Evolutionary conservation across 2,113 vertebrate genomes (phyloP).

Genomic region (Bos taurus): DNA sequence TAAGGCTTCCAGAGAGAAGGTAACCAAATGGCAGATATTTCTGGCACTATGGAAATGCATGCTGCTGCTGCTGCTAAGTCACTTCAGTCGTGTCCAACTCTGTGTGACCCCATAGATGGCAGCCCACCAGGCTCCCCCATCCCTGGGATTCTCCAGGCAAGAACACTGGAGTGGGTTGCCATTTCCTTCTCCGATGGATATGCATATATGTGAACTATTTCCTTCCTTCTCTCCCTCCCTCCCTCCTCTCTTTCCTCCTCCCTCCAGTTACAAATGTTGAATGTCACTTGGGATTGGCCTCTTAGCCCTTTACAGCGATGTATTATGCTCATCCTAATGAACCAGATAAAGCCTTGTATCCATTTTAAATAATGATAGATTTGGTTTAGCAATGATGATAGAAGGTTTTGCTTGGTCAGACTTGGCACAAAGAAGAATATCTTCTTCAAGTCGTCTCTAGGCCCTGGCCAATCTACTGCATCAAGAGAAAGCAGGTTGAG

Average conservation of each 20-base stretch:
- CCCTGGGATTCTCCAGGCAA: no score
- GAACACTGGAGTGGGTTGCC: no score
- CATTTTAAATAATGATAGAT: neutral
- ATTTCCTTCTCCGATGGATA: no score
- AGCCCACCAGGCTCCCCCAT: no score
- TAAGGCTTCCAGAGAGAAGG: neutral
- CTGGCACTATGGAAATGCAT: neutral
- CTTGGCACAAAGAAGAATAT: neutral
- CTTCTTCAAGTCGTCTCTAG: neutral
- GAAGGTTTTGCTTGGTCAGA: neutral
- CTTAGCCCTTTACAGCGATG: neutral
- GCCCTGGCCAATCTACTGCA: neutral
- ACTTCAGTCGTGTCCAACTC: rapidly evolving
- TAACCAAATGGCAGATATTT: neutral
- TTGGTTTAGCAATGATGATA: neutral
- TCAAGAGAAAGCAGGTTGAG: neutral
- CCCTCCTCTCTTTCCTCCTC: rapidly evolving
- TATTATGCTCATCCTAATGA: neutral
- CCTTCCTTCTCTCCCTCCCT: no score
- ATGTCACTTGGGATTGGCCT: neutral
- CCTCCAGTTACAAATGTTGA: neutral
- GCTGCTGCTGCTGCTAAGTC: no score
- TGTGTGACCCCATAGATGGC: no score
- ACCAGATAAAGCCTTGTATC: neutral
- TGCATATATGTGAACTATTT: no score